Base-by-base conservation (phyloP, 1,140 invertebrate genomes). In the Lysiphlebus fabarum region DNA sequence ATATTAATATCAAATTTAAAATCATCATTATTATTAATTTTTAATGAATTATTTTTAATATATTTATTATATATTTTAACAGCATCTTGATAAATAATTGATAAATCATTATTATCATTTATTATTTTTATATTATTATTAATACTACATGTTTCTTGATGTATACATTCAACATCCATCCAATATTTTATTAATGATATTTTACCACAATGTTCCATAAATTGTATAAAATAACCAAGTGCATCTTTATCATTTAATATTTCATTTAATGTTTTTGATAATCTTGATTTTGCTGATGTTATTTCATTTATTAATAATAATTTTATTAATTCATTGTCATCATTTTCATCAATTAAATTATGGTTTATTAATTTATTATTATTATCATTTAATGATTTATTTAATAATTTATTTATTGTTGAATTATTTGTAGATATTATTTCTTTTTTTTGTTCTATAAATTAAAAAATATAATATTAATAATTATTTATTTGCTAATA, bases 201-300 rank as follows among this genome's bases (percentile, higher is more conserved):
- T 3, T 73, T 78, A 61, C 84, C 83, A 33, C 77, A 76, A 0
- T 82, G 78, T 37, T 90, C 87, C 80, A 91, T 81, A 71, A 83
- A 91, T 62, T 90, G 86, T 37, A 90, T 84, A 67, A 90, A 89
- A 67, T 87, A 89, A 7, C 83, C 81, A 7, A 90, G 70, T n/a
- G 86, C 87, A 70, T 83, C 81, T 65, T 87, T 85, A 66, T 91
- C 88, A 14, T 78, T 71, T 1, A 91, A 72, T 56, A 90, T 84
- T 59, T 90, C 84, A 11, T 73, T 65, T 12, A 91, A 71, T 5
- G 83, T 83, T 73, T 87, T 87, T 0, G 83, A 86, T 7, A 89
- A 71, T 12, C 79, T 76, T 7, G 86, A 87, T 38, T 65, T 61
- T 26, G 74, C 72, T 8, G 60, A 65, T 40, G 65, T 69, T 4